A percentile compares a stretch with the other conserved stretches of the same genome.
phyloP scores from a whole-genome alignment of 2,113 vertebrate genomes.

The Lasiurus borealis region DNA sequence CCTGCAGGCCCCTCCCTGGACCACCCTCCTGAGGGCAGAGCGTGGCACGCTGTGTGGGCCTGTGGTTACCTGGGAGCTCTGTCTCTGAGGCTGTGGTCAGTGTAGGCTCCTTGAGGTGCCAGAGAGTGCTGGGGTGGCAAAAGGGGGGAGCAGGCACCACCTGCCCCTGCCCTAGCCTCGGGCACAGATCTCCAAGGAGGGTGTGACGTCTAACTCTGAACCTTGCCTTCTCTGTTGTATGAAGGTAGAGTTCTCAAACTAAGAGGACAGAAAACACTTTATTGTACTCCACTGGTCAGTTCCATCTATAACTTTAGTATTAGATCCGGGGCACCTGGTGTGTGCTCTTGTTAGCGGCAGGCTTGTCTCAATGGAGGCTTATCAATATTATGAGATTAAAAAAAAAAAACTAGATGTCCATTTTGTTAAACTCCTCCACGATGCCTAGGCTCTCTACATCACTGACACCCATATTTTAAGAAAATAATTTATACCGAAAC shows the following conservation, averaged over 20 bases:
- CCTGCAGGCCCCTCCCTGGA: neutral
- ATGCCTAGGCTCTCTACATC: neutral
- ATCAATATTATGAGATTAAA: neutral
- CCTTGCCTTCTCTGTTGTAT: neutral
- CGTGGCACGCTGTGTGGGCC: rapidly evolving
- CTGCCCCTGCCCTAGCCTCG: neutral
- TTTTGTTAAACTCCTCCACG: neutral
- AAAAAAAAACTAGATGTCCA: neutral
- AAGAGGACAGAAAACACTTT: neutral
- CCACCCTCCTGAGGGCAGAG: neutral
- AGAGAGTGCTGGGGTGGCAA: too few relatives aligned
- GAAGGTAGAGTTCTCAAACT: neutral
- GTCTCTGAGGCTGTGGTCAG: neutral
- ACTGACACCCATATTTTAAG: neutral
- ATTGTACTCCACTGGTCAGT: neutral
- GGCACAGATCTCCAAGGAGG: neutral
- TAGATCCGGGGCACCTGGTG: rapidly evolving
- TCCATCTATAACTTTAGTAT: neutral
- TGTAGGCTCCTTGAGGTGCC: too few relatives aligned
- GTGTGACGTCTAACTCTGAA: neutral
- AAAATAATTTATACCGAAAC: too few relatives aligned
- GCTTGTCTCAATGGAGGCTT: neutral
- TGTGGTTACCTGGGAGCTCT: neutral
- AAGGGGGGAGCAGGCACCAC: neutral
- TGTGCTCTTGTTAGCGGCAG: neutral